A percentile compares a stretch with the other conserved stretches of the same genome.
Evolutionary conservation across 2,113 vertebrate species (phyloP).

Genomic region (Gallinago media): DNA sequence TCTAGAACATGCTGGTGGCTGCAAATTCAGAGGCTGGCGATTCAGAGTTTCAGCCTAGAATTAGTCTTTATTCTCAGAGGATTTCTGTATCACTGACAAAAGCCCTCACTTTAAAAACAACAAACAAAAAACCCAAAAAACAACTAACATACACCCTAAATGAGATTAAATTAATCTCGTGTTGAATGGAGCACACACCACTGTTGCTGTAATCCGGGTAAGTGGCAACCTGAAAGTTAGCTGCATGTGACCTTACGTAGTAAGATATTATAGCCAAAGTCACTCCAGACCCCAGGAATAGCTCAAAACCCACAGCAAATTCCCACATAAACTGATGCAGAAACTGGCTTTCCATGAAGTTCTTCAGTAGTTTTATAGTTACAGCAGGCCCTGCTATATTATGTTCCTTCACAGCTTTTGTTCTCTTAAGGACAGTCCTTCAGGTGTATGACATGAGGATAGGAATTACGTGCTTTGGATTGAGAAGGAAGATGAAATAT

Average conservation of each 20-base stretch:
- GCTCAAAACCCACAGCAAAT: neutral
- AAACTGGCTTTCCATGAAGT: neutral
- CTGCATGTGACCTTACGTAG: neutral
- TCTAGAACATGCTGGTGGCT: neutral
- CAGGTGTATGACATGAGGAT: neutral
- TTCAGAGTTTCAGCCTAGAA: neutral
- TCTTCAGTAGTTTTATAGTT: neutral
- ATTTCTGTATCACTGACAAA: neutral
- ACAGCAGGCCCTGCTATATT: neutral
- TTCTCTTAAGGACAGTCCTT: neutral
- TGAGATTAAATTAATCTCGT: neutral
- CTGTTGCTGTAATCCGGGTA: neutral
- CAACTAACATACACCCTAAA: neutral
- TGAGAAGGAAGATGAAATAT: neutral
- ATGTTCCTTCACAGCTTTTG: neutral
- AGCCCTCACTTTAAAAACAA: neutral
- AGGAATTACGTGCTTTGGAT: neutral
- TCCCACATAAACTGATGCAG: neutral
- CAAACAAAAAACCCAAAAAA: neutral
- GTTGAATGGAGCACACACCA: neutral
- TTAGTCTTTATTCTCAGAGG: neutral
- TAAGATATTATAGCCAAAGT: neutral
- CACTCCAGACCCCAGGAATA: neutral
- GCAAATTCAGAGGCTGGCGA: neutral
- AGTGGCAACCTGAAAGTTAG: neutral